These are phyloP conservation scores for Baronia brevicornis DNA, from an alignment of 2,888 invertebrate genomes.

Conservation along the genomic window DNA sequence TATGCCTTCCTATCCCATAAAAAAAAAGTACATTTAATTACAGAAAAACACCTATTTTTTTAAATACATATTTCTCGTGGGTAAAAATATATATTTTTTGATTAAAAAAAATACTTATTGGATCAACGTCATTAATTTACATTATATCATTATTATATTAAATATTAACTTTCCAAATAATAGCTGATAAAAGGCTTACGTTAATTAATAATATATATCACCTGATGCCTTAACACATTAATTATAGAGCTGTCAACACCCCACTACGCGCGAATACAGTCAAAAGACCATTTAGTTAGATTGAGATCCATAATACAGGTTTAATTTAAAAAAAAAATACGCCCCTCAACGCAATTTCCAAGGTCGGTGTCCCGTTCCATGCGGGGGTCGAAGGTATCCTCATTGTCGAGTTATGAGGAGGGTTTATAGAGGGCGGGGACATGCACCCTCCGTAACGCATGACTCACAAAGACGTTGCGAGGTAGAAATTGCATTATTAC, in stretches of 20 bases:
- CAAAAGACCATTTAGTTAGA: conserved; percentile 19
- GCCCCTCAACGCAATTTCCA: conserved; percentile 19
- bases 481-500: conserved; percentile 2
- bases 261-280: conserved; percentile 11
- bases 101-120: too few species aligned
- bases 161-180: too few species aligned
- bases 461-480: conserved; percentile 16
- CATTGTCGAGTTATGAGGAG: conserved; percentile 4
- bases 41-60: too few species aligned
- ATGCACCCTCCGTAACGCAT: conserved; percentile 7
- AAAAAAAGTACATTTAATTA: too few species aligned
- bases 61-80: too few species aligned
- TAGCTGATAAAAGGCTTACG: too few species aligned
- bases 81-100: too few species aligned
- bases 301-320: conserved; percentile 12
- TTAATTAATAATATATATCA: too few species aligned
- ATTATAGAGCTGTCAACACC: conserved; percentile 22
- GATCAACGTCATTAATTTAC: too few species aligned
- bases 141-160: too few species aligned
- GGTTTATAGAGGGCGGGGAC: conserved; percentile 6
- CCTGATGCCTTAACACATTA: conserved; percentile 21
- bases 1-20: too few species aligned
- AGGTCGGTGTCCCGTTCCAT: conserved; percentile 18
- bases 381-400: conserved; percentile 1
- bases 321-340: conserved; percentile 18